These are phyloP conservation scores for Phaedon cochleariae DNA, from an alignment of 2,888 invertebrate species.

Conservation along the genomic window DNA sequence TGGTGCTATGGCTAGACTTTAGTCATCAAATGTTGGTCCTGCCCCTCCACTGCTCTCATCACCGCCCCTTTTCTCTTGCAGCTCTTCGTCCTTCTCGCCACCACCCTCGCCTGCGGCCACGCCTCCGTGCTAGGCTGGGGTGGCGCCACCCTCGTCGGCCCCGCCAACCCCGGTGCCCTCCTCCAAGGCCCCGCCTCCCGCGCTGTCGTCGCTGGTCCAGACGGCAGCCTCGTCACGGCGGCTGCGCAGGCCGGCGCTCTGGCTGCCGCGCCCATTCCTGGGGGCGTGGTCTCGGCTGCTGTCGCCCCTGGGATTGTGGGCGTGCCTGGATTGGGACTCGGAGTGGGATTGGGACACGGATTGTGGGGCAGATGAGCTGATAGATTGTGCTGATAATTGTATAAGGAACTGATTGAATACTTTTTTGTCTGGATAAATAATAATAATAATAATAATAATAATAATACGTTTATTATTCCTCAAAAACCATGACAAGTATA, in stretches of 20 bases:
- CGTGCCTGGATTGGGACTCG: conserved; percentile 27
- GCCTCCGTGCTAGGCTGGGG: conserved; percentile 50
- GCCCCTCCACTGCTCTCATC: too few species aligned
- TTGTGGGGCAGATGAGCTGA: conserved; percentile 27
- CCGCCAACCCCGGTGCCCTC: conserved; percentile 52
- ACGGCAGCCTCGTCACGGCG: conserved; percentile 62
- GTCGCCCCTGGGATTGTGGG: conserved; percentile 52
- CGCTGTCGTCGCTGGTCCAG: conserved; percentile 53
- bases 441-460: too few species aligned
- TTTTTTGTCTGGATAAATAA: too few species aligned
- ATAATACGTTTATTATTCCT: too few species aligned
- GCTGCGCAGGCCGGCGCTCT: conserved; percentile 60
- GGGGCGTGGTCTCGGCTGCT: conserved; percentile 54
- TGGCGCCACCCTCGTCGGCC: conserved; percentile 50
- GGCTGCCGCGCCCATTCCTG: conserved; percentile 55
- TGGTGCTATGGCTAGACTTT: too few species aligned
- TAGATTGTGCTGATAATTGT: too few species aligned
- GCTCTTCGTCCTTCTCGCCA: conserved; percentile 46
- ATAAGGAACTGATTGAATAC: too few species aligned
- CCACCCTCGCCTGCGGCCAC: conserved; percentile 47
- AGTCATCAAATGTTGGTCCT: too few species aligned
- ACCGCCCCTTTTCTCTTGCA: conserved; percentile 21
- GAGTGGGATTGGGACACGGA: conserved; percentile 34
- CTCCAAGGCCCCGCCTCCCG: conserved; percentile 52
- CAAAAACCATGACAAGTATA: too few species aligned